Conservation (phyloP, 1,140 invertebrate species). For the Drosophila burlai region DNA sequence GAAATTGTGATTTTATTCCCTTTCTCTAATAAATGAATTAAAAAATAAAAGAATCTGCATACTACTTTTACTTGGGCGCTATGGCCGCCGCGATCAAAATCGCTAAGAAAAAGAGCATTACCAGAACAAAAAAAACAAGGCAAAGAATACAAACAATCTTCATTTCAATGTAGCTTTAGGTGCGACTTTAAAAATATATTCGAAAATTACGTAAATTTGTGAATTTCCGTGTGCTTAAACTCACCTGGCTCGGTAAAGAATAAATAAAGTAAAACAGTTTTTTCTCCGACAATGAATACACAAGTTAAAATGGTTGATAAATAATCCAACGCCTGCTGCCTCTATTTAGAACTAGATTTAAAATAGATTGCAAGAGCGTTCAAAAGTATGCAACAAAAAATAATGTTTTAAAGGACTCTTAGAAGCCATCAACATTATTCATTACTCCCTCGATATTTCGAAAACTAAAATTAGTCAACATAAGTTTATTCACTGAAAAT, state of each 20-base stretch:
- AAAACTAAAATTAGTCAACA: background rate
- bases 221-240: background rate
- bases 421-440: background rate
- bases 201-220: too few species aligned
- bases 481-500: slow-evolving; percentile 33
- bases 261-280: background rate
- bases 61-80: background rate
- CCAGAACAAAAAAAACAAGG: background rate
- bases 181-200: background rate
- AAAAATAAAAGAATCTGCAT: too few species aligned
- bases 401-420: background rate
- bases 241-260: background rate
- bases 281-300: background rate
- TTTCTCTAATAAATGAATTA: too few species aligned
- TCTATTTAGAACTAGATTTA: background rate
- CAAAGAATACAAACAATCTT: background rate
- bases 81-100: background rate
- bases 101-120: background rate
- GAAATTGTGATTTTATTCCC: background rate
- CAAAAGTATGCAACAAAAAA: background rate
- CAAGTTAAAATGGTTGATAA: background rate
- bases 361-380: background rate
- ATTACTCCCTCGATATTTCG: background rate
- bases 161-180: background rate
- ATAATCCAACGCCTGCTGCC: background rate